These are phyloP conservation scores for Melangyna quadrimaculata DNA, from an alignment of 2,888 invertebrate species.

Conservation along the genomic window DNA sequence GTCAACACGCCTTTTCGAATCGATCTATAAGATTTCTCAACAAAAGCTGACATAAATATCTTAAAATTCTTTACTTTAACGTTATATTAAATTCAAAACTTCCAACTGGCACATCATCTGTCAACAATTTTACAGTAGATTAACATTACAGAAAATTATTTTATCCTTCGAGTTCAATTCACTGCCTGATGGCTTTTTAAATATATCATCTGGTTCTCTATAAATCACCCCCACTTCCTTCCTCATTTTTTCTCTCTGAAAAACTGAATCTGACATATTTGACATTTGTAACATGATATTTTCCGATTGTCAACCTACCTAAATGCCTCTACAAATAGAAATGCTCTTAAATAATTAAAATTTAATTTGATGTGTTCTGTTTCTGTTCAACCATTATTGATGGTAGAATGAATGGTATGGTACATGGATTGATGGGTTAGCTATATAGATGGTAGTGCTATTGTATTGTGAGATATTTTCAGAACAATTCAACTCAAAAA, in stretches of 20 bases:
- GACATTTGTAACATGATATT: not conserved
- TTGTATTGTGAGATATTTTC: too few species aligned
- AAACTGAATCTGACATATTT: not conserved
- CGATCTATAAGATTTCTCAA: too few species aligned
- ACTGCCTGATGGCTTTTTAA: not conserved
- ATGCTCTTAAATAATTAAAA: not conserved
- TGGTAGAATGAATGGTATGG: not conserved
- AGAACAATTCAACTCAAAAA: not conserved
- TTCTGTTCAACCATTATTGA: not conserved
- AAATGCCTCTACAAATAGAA: not conserved
- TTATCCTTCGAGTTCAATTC: not conserved
- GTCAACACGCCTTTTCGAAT: too few species aligned
- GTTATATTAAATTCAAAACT: not conserved
- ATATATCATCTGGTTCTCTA: not conserved
- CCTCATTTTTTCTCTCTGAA: not conserved
- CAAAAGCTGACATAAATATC: too few species aligned
- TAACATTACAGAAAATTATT: not conserved
- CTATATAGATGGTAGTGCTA: too few species aligned
- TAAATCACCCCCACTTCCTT: not conserved
- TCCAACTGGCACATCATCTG: not conserved
- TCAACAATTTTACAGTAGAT: not conserved
- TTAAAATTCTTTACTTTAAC: too few species aligned
- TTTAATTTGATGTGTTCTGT: not conserved
- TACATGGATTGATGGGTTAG: too few species aligned
- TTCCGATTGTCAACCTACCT: not conserved